Conservation (phyloP, 2,888 invertebrate genomes). For the Pyrrhosoma nymphula region DNA sequence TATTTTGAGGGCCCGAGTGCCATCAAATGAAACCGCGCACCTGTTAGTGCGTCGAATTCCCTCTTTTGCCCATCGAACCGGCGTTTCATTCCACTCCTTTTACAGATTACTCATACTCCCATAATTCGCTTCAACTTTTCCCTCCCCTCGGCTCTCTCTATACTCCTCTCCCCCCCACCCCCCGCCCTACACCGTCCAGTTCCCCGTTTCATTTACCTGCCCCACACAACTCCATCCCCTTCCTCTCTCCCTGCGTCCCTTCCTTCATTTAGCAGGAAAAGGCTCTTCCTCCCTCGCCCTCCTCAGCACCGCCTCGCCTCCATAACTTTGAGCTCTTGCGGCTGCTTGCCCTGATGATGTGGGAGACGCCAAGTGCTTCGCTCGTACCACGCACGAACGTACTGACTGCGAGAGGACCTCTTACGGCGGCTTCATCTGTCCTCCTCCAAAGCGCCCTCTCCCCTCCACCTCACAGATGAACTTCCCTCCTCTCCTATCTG, state of each 20-base stretch:
- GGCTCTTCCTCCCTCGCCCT: background rate
- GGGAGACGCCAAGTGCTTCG: slow-evolving; percentile 33
- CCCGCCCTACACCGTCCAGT: background rate
- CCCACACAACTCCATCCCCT: too few relatives aligned
- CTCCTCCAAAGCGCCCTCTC: background rate
- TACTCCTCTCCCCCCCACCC: background rate
- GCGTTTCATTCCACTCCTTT: background rate
- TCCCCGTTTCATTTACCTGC: too few relatives aligned
- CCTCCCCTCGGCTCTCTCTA: too few relatives aligned
- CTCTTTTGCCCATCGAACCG: background rate
- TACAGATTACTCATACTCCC: background rate
- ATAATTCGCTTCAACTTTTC: background rate
- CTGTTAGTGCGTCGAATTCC: background rate
- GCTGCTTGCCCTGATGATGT: slow-evolving; percentile 12
- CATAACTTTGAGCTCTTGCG: background rate
- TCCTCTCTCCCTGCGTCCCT: too few relatives aligned
- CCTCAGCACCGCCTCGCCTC: background rate
- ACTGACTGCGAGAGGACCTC: background rate
- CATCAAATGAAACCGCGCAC: background rate
- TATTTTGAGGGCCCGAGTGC: background rate
- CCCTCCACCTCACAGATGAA: background rate
- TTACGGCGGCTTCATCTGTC: background rate
- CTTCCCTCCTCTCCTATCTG: background rate
- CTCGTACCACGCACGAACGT: background rate
- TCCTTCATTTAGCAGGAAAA: too few relatives aligned